These are phyloP conservation scores for Ectemnius continuus DNA, from an alignment of 2,888 invertebrate genomes.

Conservation along the genomic window DNA sequence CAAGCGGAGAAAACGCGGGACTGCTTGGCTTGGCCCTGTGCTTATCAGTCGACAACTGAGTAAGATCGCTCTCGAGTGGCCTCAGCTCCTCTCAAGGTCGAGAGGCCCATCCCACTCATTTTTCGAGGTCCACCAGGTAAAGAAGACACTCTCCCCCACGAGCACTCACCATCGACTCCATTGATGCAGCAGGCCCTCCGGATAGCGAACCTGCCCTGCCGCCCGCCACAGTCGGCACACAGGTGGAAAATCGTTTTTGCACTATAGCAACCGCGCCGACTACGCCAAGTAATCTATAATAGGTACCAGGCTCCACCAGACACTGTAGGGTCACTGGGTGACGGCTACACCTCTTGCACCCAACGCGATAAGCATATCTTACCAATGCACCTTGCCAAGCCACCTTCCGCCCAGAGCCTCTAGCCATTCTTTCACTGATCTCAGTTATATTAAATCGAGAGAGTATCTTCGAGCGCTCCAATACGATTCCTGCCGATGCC, in stretches of 20 bases:
- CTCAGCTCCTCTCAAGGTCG: constrained; percentile 41
- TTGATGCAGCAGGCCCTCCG: constrained; percentile 33
- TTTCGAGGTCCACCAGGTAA: constrained; percentile 22
- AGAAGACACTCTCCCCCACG: constrained; percentile 33
- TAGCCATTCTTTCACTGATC: neutral
- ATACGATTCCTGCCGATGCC: no score
- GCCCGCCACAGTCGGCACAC: constrained; percentile 20
- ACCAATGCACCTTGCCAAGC: neutral
- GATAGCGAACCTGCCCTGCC: constrained; percentile 15
- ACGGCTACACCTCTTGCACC: constrained; percentile 37
- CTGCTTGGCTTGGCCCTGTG: neutral
- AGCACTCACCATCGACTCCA: constrained; percentile 47
- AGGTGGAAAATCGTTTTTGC: constrained; percentile 37
- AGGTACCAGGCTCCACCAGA: constrained; percentile 70
- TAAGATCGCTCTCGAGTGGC: constrained; percentile 34
- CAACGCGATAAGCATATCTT: constrained; percentile 7
- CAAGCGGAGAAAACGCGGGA: no score
- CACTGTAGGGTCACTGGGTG: constrained; percentile 74
- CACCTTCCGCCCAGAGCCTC: neutral
- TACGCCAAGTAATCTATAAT: constrained; percentile 70
- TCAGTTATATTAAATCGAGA: no score
- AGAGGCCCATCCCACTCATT: constrained; percentile 35
- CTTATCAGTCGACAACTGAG: constrained; percentile 42
- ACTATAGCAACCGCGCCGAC: constrained; percentile 65
- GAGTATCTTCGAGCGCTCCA: no score